Base-by-base conservation (phyloP, 1,140 invertebrate species). In the Drosophila santomea region DNA sequence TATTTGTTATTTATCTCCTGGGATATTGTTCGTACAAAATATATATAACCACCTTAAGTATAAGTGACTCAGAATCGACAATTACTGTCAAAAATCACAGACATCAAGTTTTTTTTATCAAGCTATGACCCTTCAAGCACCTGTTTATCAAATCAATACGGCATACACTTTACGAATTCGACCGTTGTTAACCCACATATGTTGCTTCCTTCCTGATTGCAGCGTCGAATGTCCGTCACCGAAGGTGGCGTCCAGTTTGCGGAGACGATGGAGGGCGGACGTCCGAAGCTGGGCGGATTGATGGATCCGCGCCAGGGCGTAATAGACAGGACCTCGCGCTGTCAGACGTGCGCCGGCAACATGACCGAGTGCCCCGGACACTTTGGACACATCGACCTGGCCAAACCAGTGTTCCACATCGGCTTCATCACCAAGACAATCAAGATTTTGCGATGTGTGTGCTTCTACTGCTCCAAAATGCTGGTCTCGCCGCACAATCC, bases 281-380 rank as follows among this genome's bases (percentile, higher is more conserved):
- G 98, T 5, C 99, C 99, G 0, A 99, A 99, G 92, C 92, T 99
- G 54, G 98, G 98, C 3, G 99, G 99, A 23, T 95, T 99, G 43
- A 99, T 99, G 98, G 99, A 99, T 93, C 99, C 99, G 0, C 94
- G 99, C 32, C 99, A 99, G 94, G 99, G 99, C 67, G 98, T 99
- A 11, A 97, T 99, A 23, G 99, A 99, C 90, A 94, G 98, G 75
- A 96, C 95, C 74, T 97, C 97, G 17, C 94, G 98, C 50, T 99
- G 99, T 93, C 98, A 99, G 92, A 99, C 99, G 0, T 99, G 99
- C 93, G 98, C 98, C 54, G 98, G 96, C 23, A 99, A 98, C 84
- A 98, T 99, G 97, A 97, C 97, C 2, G 98, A 99, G 93, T 99
- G 99, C 93, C 98, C 98, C 15, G 99, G 99, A 1, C 99, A 99